A percentile compares a stretch with the other conserved stretches of the same genome.
Evolutionary conservation across 1,140 invertebrate genomes (phyloP).

Genomic region (Drosophila teissieri): DNA sequence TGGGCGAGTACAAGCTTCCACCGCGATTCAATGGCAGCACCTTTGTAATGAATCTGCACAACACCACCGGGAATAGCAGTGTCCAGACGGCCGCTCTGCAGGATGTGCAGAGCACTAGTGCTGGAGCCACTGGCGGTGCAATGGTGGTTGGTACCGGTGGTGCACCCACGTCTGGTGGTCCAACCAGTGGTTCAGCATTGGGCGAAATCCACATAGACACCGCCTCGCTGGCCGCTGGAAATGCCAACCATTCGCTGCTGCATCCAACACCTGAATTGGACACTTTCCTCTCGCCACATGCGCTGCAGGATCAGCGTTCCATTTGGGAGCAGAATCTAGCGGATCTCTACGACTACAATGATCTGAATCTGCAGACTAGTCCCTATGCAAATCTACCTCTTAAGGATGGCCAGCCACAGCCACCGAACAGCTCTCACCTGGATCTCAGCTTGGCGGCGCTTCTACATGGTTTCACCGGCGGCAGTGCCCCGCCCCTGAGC

Average conservation of each 20-base stretch:
- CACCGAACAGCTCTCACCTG: constrained; percentile 57
- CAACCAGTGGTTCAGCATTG: constrained; percentile 19
- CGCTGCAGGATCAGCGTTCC: constrained; percentile 73
- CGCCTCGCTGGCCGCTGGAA: constrained; percentile 30
- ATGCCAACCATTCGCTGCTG: constrained; percentile 36
- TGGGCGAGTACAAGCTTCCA: constrained; percentile 61
- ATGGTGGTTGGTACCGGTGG: constrained; percentile 13
- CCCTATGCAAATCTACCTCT: constrained; percentile 76
- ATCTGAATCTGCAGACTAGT: constrained; percentile 62
- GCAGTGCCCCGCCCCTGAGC: constrained; percentile 28
- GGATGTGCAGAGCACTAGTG: constrained; percentile 62
- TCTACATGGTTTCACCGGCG: constrained; percentile 57
- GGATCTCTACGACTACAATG: constrained; percentile 79
- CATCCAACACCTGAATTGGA: constrained; percentile 57
- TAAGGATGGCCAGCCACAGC: constrained; percentile 77
- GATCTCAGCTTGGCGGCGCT: constrained; percentile 69
- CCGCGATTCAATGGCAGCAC: constrained; percentile 86
- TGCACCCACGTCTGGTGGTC: constrained; percentile 20
- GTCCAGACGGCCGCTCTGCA: constrained; percentile 77
- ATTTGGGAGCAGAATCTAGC: constrained; percentile 83
- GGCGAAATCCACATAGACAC: constrained; percentile 60
- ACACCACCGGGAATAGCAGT: constrained; percentile 72
- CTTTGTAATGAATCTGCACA: constrained; percentile 86
- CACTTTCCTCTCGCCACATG: constrained; percentile 69
- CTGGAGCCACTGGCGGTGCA: constrained; percentile 15